These are phyloP conservation scores for Picus viridis DNA, from an alignment of 2,797 vertebrate genomes.

Conservation along the genomic window DNA sequence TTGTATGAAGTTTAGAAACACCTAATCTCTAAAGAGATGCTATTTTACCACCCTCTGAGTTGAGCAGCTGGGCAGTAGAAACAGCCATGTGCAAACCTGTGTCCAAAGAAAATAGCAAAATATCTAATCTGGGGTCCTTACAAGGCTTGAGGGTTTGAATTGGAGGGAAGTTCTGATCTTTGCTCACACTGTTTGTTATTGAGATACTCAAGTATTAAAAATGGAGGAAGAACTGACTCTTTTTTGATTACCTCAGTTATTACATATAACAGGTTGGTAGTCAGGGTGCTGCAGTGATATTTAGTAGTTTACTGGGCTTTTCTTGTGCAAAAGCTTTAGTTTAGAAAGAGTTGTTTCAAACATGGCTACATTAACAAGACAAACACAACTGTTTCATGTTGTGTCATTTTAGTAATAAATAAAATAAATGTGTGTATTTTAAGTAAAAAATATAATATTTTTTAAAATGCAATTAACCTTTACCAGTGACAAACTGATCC, in stretches of 20 bases:
- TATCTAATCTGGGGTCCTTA: background rate
- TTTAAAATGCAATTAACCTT: background rate
- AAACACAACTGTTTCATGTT: background rate
- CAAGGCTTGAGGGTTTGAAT: background rate
- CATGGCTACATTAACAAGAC: background rate
- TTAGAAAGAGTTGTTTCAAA: background rate
- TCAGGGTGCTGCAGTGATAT: background rate
- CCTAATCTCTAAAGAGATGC: background rate
- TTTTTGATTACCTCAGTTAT: background rate
- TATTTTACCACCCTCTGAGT: rapidly evolving
- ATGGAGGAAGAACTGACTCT: background rate
- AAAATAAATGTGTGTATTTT: no score
- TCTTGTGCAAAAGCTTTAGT: background rate
- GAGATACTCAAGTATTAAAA: background rate
- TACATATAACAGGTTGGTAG: background rate
- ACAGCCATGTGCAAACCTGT: background rate
- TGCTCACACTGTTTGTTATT: background rate
- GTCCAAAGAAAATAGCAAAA: background rate
- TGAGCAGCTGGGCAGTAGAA: background rate
- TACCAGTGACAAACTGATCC: background rate
- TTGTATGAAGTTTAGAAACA: background rate
- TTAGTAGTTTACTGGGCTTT: background rate
- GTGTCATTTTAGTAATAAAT: background rate
- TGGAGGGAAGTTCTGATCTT: background rate
- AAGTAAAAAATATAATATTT: no score